Base-by-base conservation (phyloP, 2,113 vertebrate species). In the Limnothrissa miodon region DNA sequence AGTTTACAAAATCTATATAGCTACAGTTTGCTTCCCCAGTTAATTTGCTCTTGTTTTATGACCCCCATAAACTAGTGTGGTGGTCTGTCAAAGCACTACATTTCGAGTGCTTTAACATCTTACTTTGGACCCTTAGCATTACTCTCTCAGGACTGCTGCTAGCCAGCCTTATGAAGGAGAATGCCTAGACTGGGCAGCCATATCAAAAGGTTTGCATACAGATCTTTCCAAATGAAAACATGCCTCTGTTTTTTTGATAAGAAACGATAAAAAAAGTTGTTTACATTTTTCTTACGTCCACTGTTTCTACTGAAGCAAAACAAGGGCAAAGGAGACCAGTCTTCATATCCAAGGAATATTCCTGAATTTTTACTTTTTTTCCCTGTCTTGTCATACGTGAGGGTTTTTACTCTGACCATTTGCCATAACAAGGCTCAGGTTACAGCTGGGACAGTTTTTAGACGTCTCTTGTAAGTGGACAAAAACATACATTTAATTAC, bases 201-300 rank as follows among this genome's bases (percentile, higher is more conserved):
- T 36, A 74, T 74, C 33, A 19, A 74, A 33, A 33, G 25, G 59
- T 66, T 66, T 25, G 66, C 29, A 74, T 74, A 36, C 66, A 74
- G 66, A 33, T 74, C 33, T 74, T 74, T 74, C 66, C 66, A 74
- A 10, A 39, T 74, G 15, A 74, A 36, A 33, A 74, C 66, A 74
- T 36, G 66, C 66, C 66, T 74, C 66, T 74, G 66, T 74, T 15
- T 17, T 36, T 74, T 62, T 56, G 17, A 17, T 82, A 80, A 83
- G 84, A 70, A 45, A 85, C 78, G 5, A 83, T 79, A 82, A 70
- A 85, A 39, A 1, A 78, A 79, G 25, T 62, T 48, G 87, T 91
- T 92, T 90, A 91, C 89, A 89, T 90, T 80, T 84, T 78, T 82
- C 33, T 33, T 33, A 74, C 29, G 10, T 74, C 33, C 66, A 74